These are phyloP conservation scores for Drosophila subobscura DNA, from an alignment of 1,140 invertebrate genomes.

Conservation along the genomic window DNA sequence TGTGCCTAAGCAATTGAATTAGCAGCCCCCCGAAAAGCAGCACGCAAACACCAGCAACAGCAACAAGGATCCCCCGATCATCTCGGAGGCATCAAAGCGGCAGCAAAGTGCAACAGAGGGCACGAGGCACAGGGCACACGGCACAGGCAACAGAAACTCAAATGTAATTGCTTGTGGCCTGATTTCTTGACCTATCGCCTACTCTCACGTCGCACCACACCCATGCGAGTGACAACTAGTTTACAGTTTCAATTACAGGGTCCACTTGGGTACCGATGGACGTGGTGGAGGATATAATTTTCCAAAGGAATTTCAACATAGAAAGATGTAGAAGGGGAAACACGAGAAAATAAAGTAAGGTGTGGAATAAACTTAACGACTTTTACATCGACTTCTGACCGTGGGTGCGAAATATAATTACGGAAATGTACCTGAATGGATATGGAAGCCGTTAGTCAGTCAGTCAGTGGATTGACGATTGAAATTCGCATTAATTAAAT, in stretches of 20 bases:
- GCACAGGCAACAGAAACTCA: slow-evolving; percentile 3
- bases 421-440: too few species aligned
- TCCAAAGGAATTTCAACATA: too few species aligned
- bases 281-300: too few species aligned
- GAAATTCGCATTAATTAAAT: slow-evolving; percentile 40
- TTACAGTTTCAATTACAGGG: slow-evolving; percentile 45
- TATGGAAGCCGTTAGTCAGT: too few species aligned
- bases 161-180: slow-evolving; percentile 42
- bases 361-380: too few species aligned
- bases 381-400: too few species aligned
- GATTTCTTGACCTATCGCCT: slow-evolving; percentile 14
- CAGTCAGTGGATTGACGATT: slow-evolving; percentile 2
- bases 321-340: too few species aligned
- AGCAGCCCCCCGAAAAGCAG: slow-evolving; percentile 30
- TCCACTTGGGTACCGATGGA: background rate
- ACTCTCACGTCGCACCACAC: background rate
- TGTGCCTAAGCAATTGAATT: slow-evolving; percentile 65
- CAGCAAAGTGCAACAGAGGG: slow-evolving; percentile 1
- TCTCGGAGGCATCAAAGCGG: slow-evolving; percentile 1
- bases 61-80: slow-evolving; percentile 4
- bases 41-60: slow-evolving; percentile 26
- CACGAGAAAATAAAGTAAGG: too few species aligned
- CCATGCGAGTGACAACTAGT: slow-evolving; percentile 26
- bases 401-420: too few species aligned
- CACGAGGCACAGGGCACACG: background rate